Percentiles rank a stretch among this genome's conserved stretches.
Evolutionary conservation across 2,797 vertebrate species (phyloP).

Genomic region (Balearica regulorum): DNA sequence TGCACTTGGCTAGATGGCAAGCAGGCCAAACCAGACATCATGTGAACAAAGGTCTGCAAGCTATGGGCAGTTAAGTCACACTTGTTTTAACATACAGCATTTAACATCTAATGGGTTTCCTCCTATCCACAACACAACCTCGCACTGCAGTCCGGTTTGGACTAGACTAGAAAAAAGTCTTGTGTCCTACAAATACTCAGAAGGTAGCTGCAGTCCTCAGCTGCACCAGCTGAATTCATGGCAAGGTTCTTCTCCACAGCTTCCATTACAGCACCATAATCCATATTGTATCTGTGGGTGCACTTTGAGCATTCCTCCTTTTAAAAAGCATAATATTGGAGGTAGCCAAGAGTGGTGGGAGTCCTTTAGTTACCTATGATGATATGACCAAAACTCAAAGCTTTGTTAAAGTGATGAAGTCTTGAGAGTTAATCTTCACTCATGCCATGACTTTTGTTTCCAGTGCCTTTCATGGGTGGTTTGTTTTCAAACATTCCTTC

Average conservation of each 20-base stretch:
- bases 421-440: neutral
- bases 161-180: neutral
- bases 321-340: neutral
- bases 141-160: neutral
- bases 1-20: neutral
- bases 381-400: neutral
- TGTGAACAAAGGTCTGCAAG: neutral
- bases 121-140: neutral
- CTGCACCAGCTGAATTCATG: neutral
- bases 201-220: neutral
- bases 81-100: neutral
- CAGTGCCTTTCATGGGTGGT: neutral
- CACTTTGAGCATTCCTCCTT: neutral
- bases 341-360: neutral
- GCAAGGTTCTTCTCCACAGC: neutral
- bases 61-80: neutral
- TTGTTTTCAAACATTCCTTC: slow-evolving; percentile 30
- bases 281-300: too few relatives aligned
- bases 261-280: neutral
- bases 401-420: neutral
- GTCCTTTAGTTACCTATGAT: neutral
- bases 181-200: neutral
- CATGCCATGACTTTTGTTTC: neutral
- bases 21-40: neutral
- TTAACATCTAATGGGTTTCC: neutral